These are phyloP conservation scores for Axis porcinus DNA, from an alignment of 2,113 vertebrate species.

Conservation along the genomic window DNA sequence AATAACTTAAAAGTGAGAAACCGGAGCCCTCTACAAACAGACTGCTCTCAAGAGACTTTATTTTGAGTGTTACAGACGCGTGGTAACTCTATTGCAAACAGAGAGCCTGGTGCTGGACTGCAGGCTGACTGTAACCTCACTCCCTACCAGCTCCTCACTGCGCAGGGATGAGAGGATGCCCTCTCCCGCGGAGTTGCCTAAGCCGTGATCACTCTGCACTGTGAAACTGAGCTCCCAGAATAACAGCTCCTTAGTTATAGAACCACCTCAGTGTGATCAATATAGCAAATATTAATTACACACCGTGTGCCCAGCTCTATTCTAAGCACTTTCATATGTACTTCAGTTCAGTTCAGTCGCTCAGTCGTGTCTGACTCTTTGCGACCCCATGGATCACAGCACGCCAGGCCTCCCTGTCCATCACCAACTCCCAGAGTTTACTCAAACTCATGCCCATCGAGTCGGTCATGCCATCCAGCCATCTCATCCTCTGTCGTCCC, in stretches of 20 bases:
- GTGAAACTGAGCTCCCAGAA: background rate
- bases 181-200: accelerated
- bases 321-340: background rate
- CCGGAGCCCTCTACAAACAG: background rate
- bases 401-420: too few relatives aligned
- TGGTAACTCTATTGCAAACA: background rate
- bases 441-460: too few relatives aligned
- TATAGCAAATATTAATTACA: background rate
- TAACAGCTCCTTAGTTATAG: background rate
- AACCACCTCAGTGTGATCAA: background rate
- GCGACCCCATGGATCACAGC: too few relatives aligned
- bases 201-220: background rate
- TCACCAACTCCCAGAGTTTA: too few relatives aligned
- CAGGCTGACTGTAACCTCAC: too few relatives aligned
- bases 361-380: too few relatives aligned
- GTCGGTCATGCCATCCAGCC: too few relatives aligned
- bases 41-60: background rate
- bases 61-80: background rate
- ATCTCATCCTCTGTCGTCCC: too few relatives aligned
- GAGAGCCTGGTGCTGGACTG: background rate
- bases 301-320: background rate
- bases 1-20: background rate
- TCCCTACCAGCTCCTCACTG: background rate
- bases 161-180: background rate
- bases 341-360: too few relatives aligned